Evolutionary conservation across 30 jellyfish, hydroid and myxozoan species (phyloP), one percentile per base, ranked within the genome.

Genomic region (Hydra vulgaris): DNA sequence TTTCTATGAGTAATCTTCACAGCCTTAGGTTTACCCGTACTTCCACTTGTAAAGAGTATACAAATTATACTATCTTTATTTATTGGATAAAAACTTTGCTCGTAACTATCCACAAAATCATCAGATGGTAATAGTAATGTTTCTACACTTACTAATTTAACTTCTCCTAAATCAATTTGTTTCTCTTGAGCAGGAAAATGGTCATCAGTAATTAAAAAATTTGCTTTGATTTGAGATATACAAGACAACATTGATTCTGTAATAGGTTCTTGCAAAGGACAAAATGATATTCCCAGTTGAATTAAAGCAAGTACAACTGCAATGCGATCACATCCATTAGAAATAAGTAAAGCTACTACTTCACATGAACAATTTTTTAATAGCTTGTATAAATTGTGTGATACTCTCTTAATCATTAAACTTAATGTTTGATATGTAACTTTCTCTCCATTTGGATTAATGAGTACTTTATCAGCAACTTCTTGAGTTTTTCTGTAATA

Each of bases 21-120:
- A 15, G 56, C 79, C 27, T 71, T 71, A 0, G 79, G 79, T 17
- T 0, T 18, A 71, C 79, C 79, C 0, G 79, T 15, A 20, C 79
- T 71, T 0, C 79, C 79, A 71, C 79, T 71, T 1, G 79, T 71
- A 53, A 71, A 71, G 0, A 71, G 79, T 0, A 71, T 20, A 53
- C 79, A 71, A 17, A 71, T 0, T 0, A 71, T 53, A 53, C 53
- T 53, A 7, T 71, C 27, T 27, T 5, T 20, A 1, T 7, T 71
- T 15, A 71, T 1, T n/a, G n/a, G n/a, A n/a, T n/a, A n/a, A n/a
- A n/a, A n/a, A 18, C 20, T 71, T n/a, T 12, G 5, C 8, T 3
- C 61, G 61, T 40, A 40, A 40, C 12, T 40, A 40, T 40, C 61
- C 5, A 40, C 12, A 40, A 40, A 5, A 40, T 5, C 12, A 40